phyloP scores from a whole-genome alignment of 2,888 invertebrate genomes.

The Drosophila melanocephala region DNA sequence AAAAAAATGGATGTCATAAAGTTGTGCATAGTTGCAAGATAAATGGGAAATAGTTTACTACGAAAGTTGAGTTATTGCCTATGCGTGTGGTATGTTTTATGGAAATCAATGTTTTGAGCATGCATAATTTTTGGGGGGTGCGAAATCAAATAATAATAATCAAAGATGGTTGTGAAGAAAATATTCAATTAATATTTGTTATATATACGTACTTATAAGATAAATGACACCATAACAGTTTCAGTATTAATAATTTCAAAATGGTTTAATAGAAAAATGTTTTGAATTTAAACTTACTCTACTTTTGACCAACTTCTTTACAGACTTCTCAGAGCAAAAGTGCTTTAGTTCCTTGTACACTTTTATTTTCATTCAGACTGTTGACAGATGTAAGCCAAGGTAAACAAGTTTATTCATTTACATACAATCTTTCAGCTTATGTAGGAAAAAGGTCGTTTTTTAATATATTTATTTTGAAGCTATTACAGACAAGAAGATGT shows the following conservation, averaged over 20 bases:
- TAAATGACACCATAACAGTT: not conserved
- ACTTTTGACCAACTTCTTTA: not conserved
- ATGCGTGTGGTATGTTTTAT: not conserved
- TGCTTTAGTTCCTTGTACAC: not conserved
- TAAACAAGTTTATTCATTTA: not conserved
- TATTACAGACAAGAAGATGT: not conserved
- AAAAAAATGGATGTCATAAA: not conserved
- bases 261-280: no score
- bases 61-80: not conserved
- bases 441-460: not conserved
- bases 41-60: not conserved
- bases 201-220: not conserved
- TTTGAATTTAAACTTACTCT: not conserved
- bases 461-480: slow-evolving; percentile 1
- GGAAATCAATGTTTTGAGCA: not conserved
- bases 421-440: not conserved
- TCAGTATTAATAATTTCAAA: not conserved
- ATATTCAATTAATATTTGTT: not conserved
- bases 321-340: not conserved
- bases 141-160: not conserved
- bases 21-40: not conserved
- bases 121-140: not conserved
- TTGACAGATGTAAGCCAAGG: not conserved
- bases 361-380: not conserved
- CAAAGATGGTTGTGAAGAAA: not conserved